These are phyloP conservation scores for Buceros bicornis DNA, from an alignment of 2,797 vertebrate genomes.

Conservation along the genomic window DNA sequence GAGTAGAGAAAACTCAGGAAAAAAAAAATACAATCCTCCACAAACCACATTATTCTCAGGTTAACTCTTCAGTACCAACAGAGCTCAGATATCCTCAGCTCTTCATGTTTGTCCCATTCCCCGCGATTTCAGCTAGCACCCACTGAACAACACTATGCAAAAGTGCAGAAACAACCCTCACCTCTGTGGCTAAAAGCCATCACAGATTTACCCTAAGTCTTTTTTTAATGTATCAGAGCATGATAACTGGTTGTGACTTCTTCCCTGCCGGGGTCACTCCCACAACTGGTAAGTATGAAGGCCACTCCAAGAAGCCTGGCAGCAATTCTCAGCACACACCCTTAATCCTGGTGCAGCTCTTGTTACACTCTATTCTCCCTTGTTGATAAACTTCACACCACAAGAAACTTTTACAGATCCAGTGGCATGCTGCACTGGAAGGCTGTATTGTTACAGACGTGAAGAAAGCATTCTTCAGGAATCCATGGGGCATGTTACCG, in stretches of 20 bases:
- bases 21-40: background rate
- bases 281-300: background rate
- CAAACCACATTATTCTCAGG: background rate
- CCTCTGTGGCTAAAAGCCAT: background rate
- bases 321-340: background rate
- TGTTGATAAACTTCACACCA: accelerated
- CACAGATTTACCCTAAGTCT: background rate
- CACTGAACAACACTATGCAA: background rate
- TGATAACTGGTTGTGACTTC: background rate
- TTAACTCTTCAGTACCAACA: background rate
- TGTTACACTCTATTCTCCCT: background rate
- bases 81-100: background rate
- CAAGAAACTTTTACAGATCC: background rate
- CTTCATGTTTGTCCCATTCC: background rate
- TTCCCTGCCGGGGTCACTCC: too few species aligned
- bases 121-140: background rate
- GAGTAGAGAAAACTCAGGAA: background rate
- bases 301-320: background rate
- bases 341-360: background rate
- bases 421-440: background rate
- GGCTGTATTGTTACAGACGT: background rate
- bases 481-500: background rate
- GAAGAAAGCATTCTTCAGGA: background rate
- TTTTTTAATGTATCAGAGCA: background rate
- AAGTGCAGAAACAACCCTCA: background rate